Evolutionary conservation across 2,113 vertebrate species (phyloP).

Genomic region (Probosciger aterrimus): DNA sequence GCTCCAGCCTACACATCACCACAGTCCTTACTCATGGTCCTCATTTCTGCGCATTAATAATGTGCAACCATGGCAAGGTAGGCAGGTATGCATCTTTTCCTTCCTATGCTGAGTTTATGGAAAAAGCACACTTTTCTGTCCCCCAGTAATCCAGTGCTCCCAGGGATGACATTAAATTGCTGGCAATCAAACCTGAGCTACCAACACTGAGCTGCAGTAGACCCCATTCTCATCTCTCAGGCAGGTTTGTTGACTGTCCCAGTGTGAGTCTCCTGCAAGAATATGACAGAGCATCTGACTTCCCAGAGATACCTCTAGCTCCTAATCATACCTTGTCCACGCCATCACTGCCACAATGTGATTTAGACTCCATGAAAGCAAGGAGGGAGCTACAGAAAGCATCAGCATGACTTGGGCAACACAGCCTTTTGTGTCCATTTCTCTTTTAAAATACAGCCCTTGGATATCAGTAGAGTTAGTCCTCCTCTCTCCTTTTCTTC

Average conservation of each 20-base stretch:
- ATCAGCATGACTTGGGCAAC: neutral
- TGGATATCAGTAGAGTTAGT: neutral
- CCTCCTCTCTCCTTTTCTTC: neutral
- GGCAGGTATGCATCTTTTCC: neutral
- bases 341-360: neutral
- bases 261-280: neutral
- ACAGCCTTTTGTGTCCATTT: neutral
- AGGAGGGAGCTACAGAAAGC: neutral
- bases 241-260: neutral
- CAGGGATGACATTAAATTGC: neutral
- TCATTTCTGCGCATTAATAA: neutral
- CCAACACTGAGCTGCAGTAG: neutral
- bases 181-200: neutral
- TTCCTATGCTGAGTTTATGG: neutral
- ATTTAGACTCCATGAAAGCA: neutral
- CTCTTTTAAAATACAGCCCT: neutral
- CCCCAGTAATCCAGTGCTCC: neutral
- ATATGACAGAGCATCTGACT: neutral
- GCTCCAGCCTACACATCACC: neutral
- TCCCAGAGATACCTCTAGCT: neutral
- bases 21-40: neutral
- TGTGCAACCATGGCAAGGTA: neutral
- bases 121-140: neutral
- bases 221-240: neutral
- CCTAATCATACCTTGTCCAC: neutral